phyloP scores from a whole-genome alignment of 2,797 vertebrate species.

The Rhinella marina region DNA sequence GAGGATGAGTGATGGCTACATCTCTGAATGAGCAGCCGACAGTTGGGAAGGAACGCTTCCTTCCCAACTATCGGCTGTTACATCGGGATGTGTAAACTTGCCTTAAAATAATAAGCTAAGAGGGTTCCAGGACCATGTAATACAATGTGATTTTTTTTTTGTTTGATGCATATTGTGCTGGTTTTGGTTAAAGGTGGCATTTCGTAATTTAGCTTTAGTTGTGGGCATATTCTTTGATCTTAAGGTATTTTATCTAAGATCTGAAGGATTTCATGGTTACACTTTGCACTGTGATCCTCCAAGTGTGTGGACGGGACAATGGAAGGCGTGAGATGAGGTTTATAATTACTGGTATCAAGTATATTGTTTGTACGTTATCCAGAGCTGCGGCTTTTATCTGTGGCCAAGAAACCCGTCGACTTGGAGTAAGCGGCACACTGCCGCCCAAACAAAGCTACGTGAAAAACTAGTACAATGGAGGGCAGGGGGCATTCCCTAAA shows the following conservation, averaged over 20 bases:
- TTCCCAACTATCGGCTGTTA: no score
- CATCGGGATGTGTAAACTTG: no score
- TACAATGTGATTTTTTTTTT: background rate
- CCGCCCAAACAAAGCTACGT: background rate
- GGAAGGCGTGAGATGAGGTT: constrained; percentile 1
- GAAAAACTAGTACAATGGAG: background rate
- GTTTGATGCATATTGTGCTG: background rate
- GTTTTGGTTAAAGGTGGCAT: background rate
- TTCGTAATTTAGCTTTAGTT: background rate
- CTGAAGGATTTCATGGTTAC: background rate
- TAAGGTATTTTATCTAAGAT: constrained; percentile 31
- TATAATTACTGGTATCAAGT: constrained; percentile 1
- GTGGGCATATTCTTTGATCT: background rate
- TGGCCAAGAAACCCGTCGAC: background rate
- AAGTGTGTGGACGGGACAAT: constrained; percentile 23
- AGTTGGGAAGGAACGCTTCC: no score
- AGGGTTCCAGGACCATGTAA: background rate
- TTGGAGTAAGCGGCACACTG: background rate
- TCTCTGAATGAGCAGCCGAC: no score
- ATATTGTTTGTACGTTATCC: constrained; percentile 16
- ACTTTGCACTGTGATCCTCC: background rate
- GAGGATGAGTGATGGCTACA: no score
- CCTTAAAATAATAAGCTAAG: background rate
- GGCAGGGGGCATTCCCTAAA: background rate
- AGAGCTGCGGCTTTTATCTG: constrained; percentile 16